phyloP scores from a whole-genome alignment of 92 coral and sea anemone species.

The Anthopleura xanthogrammica region DNA sequence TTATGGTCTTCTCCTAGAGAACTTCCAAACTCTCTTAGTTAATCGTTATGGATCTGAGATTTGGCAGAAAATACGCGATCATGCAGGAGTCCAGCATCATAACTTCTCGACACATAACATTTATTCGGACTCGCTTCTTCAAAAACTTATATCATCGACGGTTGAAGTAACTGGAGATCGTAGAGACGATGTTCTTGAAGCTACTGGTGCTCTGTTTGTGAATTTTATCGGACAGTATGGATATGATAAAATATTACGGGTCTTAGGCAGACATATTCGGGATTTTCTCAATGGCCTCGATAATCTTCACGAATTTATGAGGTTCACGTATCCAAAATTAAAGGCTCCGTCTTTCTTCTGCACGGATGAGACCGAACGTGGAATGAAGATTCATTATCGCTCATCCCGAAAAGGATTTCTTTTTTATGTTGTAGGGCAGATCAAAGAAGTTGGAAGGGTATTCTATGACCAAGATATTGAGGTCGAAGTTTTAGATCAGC shows the following conservation, averaged over 20 bases:
- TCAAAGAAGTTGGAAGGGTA: slow-evolving; percentile 74
- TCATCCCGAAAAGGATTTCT: slow-evolving; percentile 79
- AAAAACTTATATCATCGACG: slow-evolving; percentile 45
- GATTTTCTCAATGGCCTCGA: slow-evolving; percentile 85
- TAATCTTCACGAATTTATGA: slow-evolving; percentile 77
- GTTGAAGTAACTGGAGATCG: slow-evolving; percentile 60
- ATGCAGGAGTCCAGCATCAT: slow-evolving; percentile 48
- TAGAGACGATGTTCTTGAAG: slow-evolving; percentile 43
- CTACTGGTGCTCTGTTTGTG: slow-evolving; percentile 60
- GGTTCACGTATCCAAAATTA: slow-evolving; percentile 78
- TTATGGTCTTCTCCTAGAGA: slow-evolving; percentile 76
- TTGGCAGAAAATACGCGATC: slow-evolving; percentile 72
- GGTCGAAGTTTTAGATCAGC: slow-evolving; percentile 64
- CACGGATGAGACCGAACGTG: slow-evolving; percentile 74
- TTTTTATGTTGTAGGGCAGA: slow-evolving; percentile 74
- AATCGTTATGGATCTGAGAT: slow-evolving; percentile 62
- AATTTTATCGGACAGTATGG: slow-evolving; percentile 78
- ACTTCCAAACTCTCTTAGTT: slow-evolving; percentile 46
- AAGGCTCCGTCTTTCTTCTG: slow-evolving; percentile 85
- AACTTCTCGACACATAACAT: slow-evolving; percentile 55
- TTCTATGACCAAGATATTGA: slow-evolving; percentile 72
- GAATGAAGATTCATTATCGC: slow-evolving; percentile 78
- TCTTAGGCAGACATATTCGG: slow-evolving; percentile 82
- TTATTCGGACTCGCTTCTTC: slow-evolving; percentile 64
- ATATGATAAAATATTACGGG: slow-evolving; percentile 73